Conservation (phyloP, 1,140 invertebrate genomes). For the Sitophilus oryzae region DNA sequence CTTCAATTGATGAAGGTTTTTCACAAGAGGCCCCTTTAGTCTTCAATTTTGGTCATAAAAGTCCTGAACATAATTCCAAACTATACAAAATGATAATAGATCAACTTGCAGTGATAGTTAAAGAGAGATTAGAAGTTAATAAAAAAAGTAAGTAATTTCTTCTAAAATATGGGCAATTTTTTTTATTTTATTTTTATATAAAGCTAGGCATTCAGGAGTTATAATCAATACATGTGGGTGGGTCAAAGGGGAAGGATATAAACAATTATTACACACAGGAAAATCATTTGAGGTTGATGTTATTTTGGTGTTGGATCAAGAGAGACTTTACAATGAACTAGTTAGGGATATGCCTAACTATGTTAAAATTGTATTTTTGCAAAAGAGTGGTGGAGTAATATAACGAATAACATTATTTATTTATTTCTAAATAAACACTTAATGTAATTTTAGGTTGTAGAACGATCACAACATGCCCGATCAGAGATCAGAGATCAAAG, state of each 20-base stretch:
- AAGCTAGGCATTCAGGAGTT: slow-evolving; percentile 82
- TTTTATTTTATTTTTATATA: slow-evolving; percentile 8
- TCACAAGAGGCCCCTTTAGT: slow-evolving; percentile 85
- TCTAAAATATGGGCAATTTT: slow-evolving; percentile 2
- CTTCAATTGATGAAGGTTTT: slow-evolving; percentile 89
- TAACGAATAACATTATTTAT: slow-evolving; percentile 3
- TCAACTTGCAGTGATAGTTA: slow-evolving; percentile 79
- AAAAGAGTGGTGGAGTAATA: slow-evolving; percentile 93
- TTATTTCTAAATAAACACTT: not conserved
- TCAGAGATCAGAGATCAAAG: slow-evolving; percentile 71
- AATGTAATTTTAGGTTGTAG: slow-evolving; percentile 65
- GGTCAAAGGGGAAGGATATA: slow-evolving; percentile 87
- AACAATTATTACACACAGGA: slow-evolving; percentile 75
- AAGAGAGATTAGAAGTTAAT: slow-evolving; percentile 78
- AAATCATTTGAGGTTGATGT: slow-evolving; percentile 93
- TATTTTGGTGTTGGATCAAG: slow-evolving; percentile 94
- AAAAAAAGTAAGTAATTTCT: slow-evolving; percentile 62
- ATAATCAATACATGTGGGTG: slow-evolving; percentile 98
- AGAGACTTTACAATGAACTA: slow-evolving; percentile 91
- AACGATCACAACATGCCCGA: slow-evolving; percentile 66
- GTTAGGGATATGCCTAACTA: slow-evolving; percentile 87
- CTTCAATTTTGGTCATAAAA: slow-evolving; percentile 90
- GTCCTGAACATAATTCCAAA: slow-evolving; percentile 68
- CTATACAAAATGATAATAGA: slow-evolving; percentile 84
- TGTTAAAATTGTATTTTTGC: slow-evolving; percentile 88